These are phyloP conservation scores for Platyura marginata DNA, from an alignment of 1,140 invertebrate species.

Conservation along the genomic window DNA sequence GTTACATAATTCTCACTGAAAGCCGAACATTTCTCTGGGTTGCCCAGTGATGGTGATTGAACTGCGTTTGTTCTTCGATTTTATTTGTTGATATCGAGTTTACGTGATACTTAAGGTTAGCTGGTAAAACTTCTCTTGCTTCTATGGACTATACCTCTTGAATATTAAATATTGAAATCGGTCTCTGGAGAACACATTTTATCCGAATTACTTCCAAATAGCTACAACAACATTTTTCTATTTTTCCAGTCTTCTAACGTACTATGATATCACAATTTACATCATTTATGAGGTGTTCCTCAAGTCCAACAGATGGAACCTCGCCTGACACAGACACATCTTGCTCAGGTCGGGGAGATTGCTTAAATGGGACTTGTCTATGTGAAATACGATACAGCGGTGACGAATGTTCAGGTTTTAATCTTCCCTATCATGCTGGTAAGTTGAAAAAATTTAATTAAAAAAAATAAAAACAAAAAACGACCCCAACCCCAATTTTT, in stretches of 20 bases:
- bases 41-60: too few species aligned
- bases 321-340: slow-evolving; percentile 8
- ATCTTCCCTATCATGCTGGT: slow-evolving; percentile 41
- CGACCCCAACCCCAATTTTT: slow-evolving; percentile 7
- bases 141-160: too few species aligned
- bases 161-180: too few species aligned
- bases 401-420: slow-evolving; percentile 38
- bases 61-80: too few species aligned
- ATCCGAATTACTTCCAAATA: too few species aligned
- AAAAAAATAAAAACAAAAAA: not conserved
- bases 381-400: slow-evolving; percentile 62
- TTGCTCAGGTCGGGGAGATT: slow-evolving; percentile 62
- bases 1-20: too few species aligned
- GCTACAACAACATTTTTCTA: too few species aligned
- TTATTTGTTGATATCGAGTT: too few species aligned
- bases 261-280: slow-evolving; percentile 22
- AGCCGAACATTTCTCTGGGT: too few species aligned
- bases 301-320: slow-evolving; percentile 18
- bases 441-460: slow-evolving; percentile 9
- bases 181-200: too few species aligned
- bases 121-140: too few species aligned
- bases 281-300: slow-evolving; percentile 24
- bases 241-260: slow-evolving; percentile 7
- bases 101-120: too few species aligned
- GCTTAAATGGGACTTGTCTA: slow-evolving; percentile 74